phyloP scores from a whole-genome alignment of 2,113 vertebrate species.

The Camelus bactrianus region DNA sequence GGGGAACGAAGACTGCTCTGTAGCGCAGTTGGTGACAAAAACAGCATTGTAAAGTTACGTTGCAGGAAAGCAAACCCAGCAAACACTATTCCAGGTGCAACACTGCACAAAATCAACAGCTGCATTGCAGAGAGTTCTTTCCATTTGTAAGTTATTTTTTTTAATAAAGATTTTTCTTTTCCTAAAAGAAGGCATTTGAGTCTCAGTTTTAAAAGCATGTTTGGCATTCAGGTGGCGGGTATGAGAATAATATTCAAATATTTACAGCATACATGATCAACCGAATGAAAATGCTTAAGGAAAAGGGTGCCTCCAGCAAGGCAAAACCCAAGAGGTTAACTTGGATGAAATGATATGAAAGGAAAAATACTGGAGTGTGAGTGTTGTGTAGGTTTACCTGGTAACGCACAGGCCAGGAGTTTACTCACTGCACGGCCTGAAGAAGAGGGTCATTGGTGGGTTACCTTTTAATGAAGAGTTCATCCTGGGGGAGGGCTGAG shows the following conservation, averaged over 20 bases:
- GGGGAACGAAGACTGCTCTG: slow-evolving; percentile 62
- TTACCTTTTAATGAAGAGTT: neutral
- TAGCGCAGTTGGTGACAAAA: slow-evolving; percentile 64
- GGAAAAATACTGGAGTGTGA: neutral
- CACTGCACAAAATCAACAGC: neutral
- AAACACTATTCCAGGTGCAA: slow-evolving; percentile 44
- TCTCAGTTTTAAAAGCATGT: neutral
- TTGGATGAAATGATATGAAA: accelerated
- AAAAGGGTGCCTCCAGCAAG: accelerated
- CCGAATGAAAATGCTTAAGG: accelerated
- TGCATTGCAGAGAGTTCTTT: slow-evolving; percentile 71
- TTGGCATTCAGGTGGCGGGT: neutral
- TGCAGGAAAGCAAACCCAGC: slow-evolving; percentile 50
- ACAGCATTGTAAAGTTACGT: neutral
- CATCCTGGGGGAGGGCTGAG: neutral
- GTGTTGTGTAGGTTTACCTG: too few relatives aligned
- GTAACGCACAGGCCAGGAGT: neutral
- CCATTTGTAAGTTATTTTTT: slow-evolving; percentile 89
- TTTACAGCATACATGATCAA: accelerated
- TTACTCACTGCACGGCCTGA: accelerated
- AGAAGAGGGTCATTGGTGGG: too few relatives aligned
- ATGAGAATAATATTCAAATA: accelerated
- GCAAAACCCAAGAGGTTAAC: too few relatives aligned
- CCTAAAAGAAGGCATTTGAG: neutral
- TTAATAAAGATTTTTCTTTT: slow-evolving; percentile 85